Percentiles rank a stretch among this genome's conserved stretches.
Conservation (phyloP, 2,888 invertebrate species). For the Gonocerus acuteangulatus region DNA sequence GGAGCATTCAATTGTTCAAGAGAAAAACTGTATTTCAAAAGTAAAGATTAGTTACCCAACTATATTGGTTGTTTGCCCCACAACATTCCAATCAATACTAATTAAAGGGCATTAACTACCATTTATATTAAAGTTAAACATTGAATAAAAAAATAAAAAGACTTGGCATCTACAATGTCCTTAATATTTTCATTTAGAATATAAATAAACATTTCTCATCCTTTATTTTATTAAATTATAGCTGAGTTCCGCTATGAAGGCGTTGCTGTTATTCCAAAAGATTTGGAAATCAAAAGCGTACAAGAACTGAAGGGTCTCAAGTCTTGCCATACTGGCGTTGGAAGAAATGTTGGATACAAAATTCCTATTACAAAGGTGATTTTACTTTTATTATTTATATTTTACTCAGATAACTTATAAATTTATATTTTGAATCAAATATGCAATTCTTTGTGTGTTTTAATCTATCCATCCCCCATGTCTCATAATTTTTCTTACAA, state of each 20-base stretch:
- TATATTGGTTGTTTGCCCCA: too few species aligned
- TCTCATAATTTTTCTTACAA: not conserved
- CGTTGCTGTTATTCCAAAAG: constrained; percentile 70
- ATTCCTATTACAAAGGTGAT: constrained; percentile 45
- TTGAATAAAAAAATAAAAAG: too few species aligned
- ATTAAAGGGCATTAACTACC: too few species aligned
- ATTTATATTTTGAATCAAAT: not conserved
- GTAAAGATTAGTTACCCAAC: too few species aligned
- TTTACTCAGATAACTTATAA: not conserved
- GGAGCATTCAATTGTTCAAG: too few species aligned
- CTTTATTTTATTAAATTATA: constrained; percentile 44
- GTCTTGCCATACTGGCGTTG: constrained; percentile 81
- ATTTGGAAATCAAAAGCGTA: constrained; percentile 58
- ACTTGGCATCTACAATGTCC: too few species aligned
- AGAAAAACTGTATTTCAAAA: too few species aligned
- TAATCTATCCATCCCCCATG: not conserved
- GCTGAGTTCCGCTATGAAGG: constrained; percentile 74
- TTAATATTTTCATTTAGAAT: too few species aligned
- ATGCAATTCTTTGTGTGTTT: not conserved
- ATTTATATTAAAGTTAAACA: too few species aligned
- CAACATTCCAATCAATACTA: too few species aligned
- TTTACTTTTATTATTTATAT: not conserved
- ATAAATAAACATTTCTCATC: too few species aligned
- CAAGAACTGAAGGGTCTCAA: constrained; percentile 65
- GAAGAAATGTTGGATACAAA: constrained; percentile 82